Base-by-base conservation (phyloP, 2,113 vertebrate species). In the Melanocharis versteri region DNA sequence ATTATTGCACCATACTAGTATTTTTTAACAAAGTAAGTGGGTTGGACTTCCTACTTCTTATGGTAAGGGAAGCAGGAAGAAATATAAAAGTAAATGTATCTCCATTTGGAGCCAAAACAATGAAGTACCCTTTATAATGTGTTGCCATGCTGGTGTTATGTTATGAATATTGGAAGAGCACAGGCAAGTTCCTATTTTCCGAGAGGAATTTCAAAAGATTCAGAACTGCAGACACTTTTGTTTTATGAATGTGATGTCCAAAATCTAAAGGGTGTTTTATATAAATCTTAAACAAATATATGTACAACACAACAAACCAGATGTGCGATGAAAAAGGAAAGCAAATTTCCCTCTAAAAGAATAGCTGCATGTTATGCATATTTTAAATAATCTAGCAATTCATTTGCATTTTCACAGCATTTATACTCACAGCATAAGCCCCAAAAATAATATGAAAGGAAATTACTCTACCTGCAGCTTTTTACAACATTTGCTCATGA, bases 381-480 rank as follows among this genome's bases (percentile, higher is more conserved):
- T 71, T 56, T 88, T 75, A 94, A 83, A 20, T 66, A 81, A 61
- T 75, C 39, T 31, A 75, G 65, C 27, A 75, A 93, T 84, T 92
- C n/a, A 83, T 92, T 92, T 90, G 76, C 88, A 94, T 93, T 75
- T 95, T 93, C 83, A 94, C 35, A 51, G 51, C 50, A 40, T 51
- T 94, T 88, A 47, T 62, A 86, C 58, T 80, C n/a, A 30, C 33
- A 72, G 21, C 45, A 53, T 48, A 90, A 86, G 40, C 56, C 14
- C 18, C 73, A 1, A 60, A 62, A 94, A 91, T 76, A 96, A 78
- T 75, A 83, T 1, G 44, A 60, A 89, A 78, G 44, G 39, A 93
- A 96, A 94, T 79, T 71, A 83, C 51, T 47, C 18, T 90, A 93
- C 92, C 90, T 95, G 85, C 56, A 92, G 51, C 15, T 89, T 95